Conservation (phyloP, 2,113 vertebrate species). For the Zosterops lateralis region DNA sequence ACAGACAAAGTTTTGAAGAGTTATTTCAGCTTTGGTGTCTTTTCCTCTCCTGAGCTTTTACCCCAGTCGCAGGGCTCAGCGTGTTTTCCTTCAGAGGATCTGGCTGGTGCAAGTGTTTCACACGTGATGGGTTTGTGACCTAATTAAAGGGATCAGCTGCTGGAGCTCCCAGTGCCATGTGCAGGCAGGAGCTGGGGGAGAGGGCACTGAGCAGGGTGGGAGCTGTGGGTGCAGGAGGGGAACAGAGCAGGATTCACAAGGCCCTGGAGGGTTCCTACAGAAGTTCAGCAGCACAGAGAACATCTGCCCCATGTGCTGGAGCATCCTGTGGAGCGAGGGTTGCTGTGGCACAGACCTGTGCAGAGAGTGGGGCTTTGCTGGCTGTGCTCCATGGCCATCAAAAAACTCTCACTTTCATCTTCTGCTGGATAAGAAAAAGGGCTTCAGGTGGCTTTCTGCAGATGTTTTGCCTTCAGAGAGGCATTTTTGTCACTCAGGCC, state of each 20-base stretch:
- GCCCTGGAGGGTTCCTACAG: too few species aligned
- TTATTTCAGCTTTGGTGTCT: background rate
- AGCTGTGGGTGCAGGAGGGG: background rate
- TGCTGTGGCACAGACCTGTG: background rate
- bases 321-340: background rate
- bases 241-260: background rate
- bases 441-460: background rate
- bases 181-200: background rate
- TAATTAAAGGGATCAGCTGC: conserved; percentile 60
- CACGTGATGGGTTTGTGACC: conserved; percentile 35
- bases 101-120: background rate
- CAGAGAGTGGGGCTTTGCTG: background rate
- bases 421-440: background rate
- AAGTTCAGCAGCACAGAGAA: background rate
- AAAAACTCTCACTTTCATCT: background rate
- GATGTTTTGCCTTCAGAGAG: background rate
- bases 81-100: background rate
- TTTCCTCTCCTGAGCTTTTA: background rate
- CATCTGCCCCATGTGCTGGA: rapidly evolving
- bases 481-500: background rate
- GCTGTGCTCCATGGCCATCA: background rate
- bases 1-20: background rate
- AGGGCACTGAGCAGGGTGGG: background rate
- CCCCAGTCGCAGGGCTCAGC: background rate
- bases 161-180: background rate